Base-by-base conservation (phyloP, 2,113 vertebrate genomes). In the Egretta garzetta region DNA sequence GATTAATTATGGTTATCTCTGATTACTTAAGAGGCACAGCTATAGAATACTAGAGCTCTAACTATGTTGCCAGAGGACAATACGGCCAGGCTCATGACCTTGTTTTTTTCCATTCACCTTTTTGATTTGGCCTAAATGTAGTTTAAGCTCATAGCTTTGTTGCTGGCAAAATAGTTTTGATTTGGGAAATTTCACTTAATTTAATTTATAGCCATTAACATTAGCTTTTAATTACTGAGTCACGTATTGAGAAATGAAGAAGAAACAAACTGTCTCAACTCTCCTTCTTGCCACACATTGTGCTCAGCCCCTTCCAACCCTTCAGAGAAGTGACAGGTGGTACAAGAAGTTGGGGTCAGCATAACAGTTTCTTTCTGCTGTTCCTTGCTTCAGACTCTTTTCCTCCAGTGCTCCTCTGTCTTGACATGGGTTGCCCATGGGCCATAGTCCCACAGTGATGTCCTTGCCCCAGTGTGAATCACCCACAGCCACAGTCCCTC, bases 91-190 rank as follows among this genome's bases (percentile, higher is more conserved):
- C 4, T 86, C 17, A 41, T 12, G 14, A 47, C 19, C 43, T n/a
- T 59, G 7, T 0, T 5, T 60, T 83, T 86, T 63, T 32, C 7
- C 23, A n/a, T 37, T 67, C 2, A 2, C 0, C 6, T 37, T 80
- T 84, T n/a, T 72, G 14, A 52, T 90, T 45, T 75, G 26, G 28
- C 26, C 15, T 72, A n/a, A 87, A 66, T 13, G 26, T 19, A 59
- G 3, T 21, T 9, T 50, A 17, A 89, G 27, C 5, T 43, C 20
- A 33, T 7, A 49, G 24, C 9, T 63, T 56, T 80, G 18, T 10
- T 33, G 20, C 18, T 80, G 22, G 7, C 17, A 81, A 83, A 47
- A 80, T 14, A 43, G 6, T 27, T 37, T 64, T 43, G 5, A 53
- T 64, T 70, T 50, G 19, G 26, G 32, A 86, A 89, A 41, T 62